Evolutionary conservation across 2,797 vertebrate genomes (phyloP).

Genomic region (Rhinatrema bivittatum): DNA sequence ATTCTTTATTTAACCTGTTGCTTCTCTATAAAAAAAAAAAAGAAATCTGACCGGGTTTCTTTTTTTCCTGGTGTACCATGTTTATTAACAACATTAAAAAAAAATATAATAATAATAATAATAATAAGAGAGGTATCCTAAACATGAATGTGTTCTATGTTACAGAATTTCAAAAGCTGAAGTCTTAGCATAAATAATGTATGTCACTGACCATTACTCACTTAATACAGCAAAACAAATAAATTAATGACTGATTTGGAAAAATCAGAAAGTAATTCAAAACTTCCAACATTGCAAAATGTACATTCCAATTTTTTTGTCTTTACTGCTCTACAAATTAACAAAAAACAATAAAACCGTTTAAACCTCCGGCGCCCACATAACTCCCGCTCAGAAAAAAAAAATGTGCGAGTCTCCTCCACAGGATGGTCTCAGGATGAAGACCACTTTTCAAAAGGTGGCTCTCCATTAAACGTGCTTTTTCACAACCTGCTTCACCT

Average conservation of each 20-base stretch:
- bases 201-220: conserved; percentile 42
- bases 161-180: conserved; percentile 32
- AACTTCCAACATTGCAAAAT: conserved; percentile 48
- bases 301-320: conserved; percentile 26
- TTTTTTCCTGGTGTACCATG: conserved; percentile 39
- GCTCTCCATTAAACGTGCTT: no score
- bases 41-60: no score
- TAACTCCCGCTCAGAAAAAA: no score
- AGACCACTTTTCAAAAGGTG: no score
- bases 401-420: no score
- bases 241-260: conserved; percentile 95
- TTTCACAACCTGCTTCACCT: no score
- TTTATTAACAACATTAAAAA: conserved; percentile 58
- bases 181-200: conserved; percentile 65
- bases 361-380: no score
- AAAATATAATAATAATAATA: conserved; percentile 15
- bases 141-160: conserved; percentile 15
- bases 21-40: no score
- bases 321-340: conserved; percentile 27
- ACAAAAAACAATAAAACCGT: conserved; percentile 29
- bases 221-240: conserved; percentile 71
- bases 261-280: conserved; percentile 41
- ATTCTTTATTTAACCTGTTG: no score
- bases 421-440: no score
- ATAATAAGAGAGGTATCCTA: no score